A percentile compares a stretch with the other conserved stretches of the same genome.
Conservation (phyloP, 2,888 invertebrate species). For the Agrotis puta region DNA sequence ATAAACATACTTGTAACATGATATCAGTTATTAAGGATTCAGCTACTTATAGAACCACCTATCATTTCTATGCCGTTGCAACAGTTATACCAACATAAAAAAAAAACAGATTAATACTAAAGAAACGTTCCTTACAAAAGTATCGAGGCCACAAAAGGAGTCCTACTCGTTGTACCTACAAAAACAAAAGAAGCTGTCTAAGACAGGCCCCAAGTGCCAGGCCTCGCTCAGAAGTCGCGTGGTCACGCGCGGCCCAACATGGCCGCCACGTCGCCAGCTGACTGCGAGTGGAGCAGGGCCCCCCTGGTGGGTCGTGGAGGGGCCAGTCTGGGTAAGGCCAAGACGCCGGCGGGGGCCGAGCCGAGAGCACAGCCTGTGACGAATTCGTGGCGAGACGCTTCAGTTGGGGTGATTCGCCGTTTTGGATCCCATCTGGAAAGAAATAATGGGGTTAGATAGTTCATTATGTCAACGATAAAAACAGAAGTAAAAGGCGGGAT, state of each 20-base stretch:
- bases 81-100: neutral
- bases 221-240: slow-evolving; percentile 75
- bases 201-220: slow-evolving; percentile 71
- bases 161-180: slow-evolving; percentile 48
- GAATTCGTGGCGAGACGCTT: slow-evolving; percentile 97
- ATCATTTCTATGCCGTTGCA: neutral
- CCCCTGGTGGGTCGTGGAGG: slow-evolving; percentile 81
- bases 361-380: slow-evolving; percentile 89
- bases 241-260: slow-evolving; percentile 93
- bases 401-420: slow-evolving; percentile 97
- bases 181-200: slow-evolving; percentile 51
- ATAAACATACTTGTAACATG: slow-evolving; percentile 1
- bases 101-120: neutral
- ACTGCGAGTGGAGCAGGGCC: slow-evolving; percentile 92
- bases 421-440: slow-evolving; percentile 96
- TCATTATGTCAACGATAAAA: no score
- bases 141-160: slow-evolving; percentile 55
- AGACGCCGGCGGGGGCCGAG: slow-evolving; percentile 85
- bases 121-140: slow-evolving; percentile 20
- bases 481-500: no score
- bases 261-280: slow-evolving; percentile 92
- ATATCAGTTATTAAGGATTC: neutral
- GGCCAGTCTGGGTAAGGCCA: slow-evolving; percentile 84
- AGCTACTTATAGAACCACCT: neutral
- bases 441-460: neutral